These are phyloP conservation scores for Pseudanteris insignis DNA, from an alignment of 2,888 invertebrate genomes.

Conservation along the genomic window DNA sequence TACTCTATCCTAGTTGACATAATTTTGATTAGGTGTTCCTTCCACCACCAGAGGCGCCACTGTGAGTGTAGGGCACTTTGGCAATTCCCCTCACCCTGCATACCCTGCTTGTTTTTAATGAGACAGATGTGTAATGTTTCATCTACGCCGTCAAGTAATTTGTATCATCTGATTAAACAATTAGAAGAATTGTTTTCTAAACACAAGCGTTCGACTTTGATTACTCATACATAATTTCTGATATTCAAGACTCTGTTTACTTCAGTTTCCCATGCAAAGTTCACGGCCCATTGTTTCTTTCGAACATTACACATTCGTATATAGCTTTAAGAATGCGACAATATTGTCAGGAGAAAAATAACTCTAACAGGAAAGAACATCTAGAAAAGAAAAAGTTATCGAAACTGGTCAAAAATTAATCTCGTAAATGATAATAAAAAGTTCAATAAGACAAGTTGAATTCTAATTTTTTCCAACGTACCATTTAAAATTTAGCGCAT, in stretches of 20 bases:
- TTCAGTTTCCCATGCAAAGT: background rate
- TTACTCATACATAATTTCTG: background rate
- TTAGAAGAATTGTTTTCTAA: background rate
- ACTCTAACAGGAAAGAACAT: background rate
- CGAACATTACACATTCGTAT: background rate
- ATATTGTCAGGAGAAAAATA: slow-evolving; percentile 1
- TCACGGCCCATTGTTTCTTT: background rate
- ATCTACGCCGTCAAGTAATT: background rate
- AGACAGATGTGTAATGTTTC: too few relatives aligned
- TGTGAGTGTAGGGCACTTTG: too few relatives aligned
- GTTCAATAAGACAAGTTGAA: too few relatives aligned
- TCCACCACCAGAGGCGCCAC: too few relatives aligned
- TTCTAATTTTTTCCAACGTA: too few relatives aligned
- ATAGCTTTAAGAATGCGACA: slow-evolving; percentile 1
- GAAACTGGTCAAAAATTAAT: slow-evolving; percentile 1
- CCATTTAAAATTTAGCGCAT: too few relatives aligned
- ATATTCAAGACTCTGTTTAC: background rate
- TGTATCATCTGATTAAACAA: background rate
- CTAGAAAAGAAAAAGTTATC: background rate
- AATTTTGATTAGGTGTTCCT: too few relatives aligned
- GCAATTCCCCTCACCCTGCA: too few relatives aligned
- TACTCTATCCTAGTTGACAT: too few relatives aligned
- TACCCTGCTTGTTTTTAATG: too few relatives aligned
- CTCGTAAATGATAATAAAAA: background rate
- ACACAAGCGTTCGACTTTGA: background rate